These are phyloP conservation scores for Hippopotamus amphibius DNA, from an alignment of 2,113 vertebrate genomes.

Conservation along the genomic window DNA sequence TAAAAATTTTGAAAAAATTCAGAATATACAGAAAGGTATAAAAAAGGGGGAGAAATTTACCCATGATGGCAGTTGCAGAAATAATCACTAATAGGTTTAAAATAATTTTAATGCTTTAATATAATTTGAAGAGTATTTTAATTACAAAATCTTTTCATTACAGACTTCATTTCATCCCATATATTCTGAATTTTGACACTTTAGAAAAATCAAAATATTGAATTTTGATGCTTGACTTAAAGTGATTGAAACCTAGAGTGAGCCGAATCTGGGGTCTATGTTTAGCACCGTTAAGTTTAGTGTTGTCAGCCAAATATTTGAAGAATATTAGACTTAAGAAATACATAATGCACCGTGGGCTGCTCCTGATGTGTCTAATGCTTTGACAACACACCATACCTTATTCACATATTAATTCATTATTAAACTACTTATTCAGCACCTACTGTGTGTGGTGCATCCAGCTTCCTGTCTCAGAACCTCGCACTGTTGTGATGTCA, in stretches of 20 bases:
- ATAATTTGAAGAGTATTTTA: neutral
- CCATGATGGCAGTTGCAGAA: neutral
- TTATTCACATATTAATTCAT: neutral
- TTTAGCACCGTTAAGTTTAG: neutral
- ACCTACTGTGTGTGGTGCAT: neutral
- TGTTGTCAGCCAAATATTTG: neutral
- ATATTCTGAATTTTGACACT: neutral
- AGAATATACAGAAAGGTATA: neutral
- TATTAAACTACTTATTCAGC: neutral
- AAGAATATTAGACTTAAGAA: neutral
- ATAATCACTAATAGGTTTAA: neutral
- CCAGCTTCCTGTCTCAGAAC: neutral
- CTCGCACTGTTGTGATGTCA: fast-evolving
- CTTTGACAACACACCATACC: neutral
- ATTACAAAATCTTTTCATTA: neutral
- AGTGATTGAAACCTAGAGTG: neutral
- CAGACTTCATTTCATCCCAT: neutral
- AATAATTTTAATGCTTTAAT: neutral
- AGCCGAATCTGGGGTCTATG: neutral
- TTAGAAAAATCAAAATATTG: neutral
- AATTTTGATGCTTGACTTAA: neutral
- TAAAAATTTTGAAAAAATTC: neutral
- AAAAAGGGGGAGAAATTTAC: neutral
- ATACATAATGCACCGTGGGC: neutral
- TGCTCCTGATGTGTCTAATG: neutral